Evolutionary conservation across 2,888 invertebrate species (phyloP), one percentile per base, ranked within the genome.

Genomic region (Agrochola lota): DNA sequence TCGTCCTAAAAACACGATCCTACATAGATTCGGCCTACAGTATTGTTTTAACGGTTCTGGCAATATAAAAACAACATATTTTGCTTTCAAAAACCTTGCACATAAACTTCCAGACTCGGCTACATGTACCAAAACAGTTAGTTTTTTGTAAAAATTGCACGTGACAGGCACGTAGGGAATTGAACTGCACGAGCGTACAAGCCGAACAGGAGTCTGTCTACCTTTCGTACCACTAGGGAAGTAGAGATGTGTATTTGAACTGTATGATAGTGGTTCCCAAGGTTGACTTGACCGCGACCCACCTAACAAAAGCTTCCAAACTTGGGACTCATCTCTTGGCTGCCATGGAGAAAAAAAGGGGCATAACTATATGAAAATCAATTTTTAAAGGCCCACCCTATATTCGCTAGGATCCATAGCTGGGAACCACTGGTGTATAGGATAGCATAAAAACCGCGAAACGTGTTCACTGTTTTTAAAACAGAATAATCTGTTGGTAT

Each of bases 151-250:
- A 55, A 71, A 83, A 83, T 63, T 84, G 84, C 52, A 55, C n/a
- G 66, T 79, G 81, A 70, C 84, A 79, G 67, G 43, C 84, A 67
- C 70, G 67, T 84, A 57, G 70, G 73, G 77, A 77, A 72, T 78
- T 71, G 71, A 59, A 71, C 83, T 40, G 62, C 43, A 59, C 77
- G 78, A 60, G 69, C 49, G 69, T 43, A n/a, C 30, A 55, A 49
- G 59, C 23, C 69, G n/a, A 49, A 30, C 69, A 3, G 4, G 43
- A 64, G 40, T 60, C 71, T 46, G 35, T 74, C 43, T 73, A 57
- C 40, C 35, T 46, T 46, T 55, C 17, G 49, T 40, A 35, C 9
- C 30, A 35, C 70, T 26, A 4, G 23, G n/a, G 11, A 40, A 40
- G 68, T 52, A 30, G 55, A 20, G 17, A 76, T 60, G 55, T 70